Evolutionary conservation across 1,140 invertebrate genomes (phyloP), one percentile per base, ranked within the genome.

Genomic region (Trichonephila clavipes): DNA sequence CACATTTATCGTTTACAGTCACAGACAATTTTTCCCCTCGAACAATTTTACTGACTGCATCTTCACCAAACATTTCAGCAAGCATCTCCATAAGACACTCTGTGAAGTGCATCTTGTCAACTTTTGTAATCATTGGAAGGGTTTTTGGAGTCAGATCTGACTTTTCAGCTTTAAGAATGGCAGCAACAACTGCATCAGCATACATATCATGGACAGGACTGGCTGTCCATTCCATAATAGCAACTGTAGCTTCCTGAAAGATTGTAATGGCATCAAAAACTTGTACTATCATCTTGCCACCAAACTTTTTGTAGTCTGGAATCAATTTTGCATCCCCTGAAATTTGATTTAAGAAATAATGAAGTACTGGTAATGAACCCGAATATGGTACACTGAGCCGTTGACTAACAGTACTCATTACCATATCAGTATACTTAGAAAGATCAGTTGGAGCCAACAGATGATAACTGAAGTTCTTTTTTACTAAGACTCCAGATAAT

Each of bases 381-480:
- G 97, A 97, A 96, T 98, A 99, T 62, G 97, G 97, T 58, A 99
- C 96, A 93, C 98, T 98, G 95, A 98, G 97, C 61, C 98, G 96
- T 96, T 99, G 99, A 77, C 97, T 97, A 51, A 99, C 98, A 94
- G 98, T 98, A 94, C 98, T 99, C 96, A 98, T 98, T 51, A 97
- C 98, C 96, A 99, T 97, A 95, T 99, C 98, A 5, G 99, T 99
- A 96, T 99, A 99, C 95, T 99, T 99, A 88, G 97, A 97, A 40
- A 99, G 96, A 96, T 99, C 99, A 18, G 97, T 96, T 0, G 99
- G 98, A 10, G 98, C 97, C 82, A 99, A 96, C 90, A 99, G 97
- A 95, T 99, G 99, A 96, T 99, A 99, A 96, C 99, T 99, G 95
- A 99, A 99, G 96, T 99, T 99, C 64, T 99, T 97, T 95, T 99